phyloP scores from a whole-genome alignment of 2,888 invertebrate genomes.

The Orthosia gracilis region DNA sequence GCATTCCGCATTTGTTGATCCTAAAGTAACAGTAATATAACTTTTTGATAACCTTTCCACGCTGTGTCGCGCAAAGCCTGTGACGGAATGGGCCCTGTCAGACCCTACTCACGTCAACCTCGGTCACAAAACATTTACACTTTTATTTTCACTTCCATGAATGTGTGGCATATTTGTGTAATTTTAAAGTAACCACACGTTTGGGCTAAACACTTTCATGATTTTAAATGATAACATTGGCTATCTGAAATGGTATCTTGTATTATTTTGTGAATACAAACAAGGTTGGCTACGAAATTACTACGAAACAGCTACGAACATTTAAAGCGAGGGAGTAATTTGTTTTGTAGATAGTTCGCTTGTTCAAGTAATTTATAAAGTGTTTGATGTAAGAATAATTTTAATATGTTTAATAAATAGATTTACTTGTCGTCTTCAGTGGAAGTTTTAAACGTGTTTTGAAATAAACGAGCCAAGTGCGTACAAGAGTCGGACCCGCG shows the following conservation, averaged over 20 bases:
- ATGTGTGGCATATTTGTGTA: slow-evolving; percentile 66
- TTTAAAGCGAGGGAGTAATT: slow-evolving; percentile 25
- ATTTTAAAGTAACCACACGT: slow-evolving; percentile 70
- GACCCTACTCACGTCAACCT: slow-evolving; percentile 82
- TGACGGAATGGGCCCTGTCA: slow-evolving; percentile 80
- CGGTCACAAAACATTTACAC: slow-evolving; percentile 76
- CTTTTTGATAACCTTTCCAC: slow-evolving; percentile 76
- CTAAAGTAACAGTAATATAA: slow-evolving; percentile 75
- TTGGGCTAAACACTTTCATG: slow-evolving; percentile 45
- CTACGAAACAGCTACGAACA: slow-evolving; percentile 11
- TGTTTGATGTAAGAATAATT: slow-evolving; percentile 13
- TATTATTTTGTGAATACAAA: slow-evolving; percentile 39
- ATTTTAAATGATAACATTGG: slow-evolving; percentile 45
- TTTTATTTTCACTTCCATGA: slow-evolving; percentile 67
- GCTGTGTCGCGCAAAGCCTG: slow-evolving; percentile 75
- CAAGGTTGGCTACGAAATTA: slow-evolving; percentile 23
- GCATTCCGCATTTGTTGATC: slow-evolving; percentile 70
- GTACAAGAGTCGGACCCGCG: too few relatives aligned
- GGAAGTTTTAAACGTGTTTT: background rate
- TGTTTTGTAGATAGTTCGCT: slow-evolving; percentile 2
- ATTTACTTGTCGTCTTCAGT: background rate
- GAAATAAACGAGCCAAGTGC: too few relatives aligned
- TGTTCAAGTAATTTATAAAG: slow-evolving; percentile 14
- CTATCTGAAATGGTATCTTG: slow-evolving; percentile 42
- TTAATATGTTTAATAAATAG: slow-evolving; percentile 2